Conservation (phyloP, 2,888 invertebrate species). For the Lamellibrachia satsuma region DNA sequence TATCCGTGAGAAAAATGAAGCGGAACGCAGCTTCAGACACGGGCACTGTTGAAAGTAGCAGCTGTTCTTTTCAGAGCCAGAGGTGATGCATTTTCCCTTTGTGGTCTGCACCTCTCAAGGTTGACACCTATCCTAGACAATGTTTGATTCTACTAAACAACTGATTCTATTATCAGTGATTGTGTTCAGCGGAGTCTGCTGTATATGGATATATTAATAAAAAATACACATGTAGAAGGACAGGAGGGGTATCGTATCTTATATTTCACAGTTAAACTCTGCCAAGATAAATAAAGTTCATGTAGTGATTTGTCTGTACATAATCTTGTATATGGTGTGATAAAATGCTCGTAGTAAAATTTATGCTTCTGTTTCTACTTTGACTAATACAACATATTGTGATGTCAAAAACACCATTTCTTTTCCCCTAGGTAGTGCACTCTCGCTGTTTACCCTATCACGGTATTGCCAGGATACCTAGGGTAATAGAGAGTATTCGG, state of each 20-base stretch:
- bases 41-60: too few relatives aligned
- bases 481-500: too few relatives aligned
- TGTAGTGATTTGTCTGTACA: neutral
- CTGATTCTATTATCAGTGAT: neutral
- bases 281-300: neutral
- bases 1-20: too few relatives aligned
- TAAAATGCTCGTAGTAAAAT: neutral
- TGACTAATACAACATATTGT: neutral
- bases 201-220: neutral
- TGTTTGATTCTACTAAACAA: too few relatives aligned
- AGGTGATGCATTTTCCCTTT: too few relatives aligned
- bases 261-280: neutral
- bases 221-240: neutral
- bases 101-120: too few relatives aligned
- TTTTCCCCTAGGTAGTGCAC: neutral
- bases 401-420: neutral
- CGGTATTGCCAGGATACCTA: too few relatives aligned
- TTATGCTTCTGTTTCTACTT: neutral
- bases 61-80: too few relatives aligned
- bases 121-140: too few relatives aligned
- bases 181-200: neutral
- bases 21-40: too few relatives aligned
- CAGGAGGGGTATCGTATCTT: neutral
- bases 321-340: neutral
- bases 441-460: neutral